phyloP scores from a whole-genome alignment of 2,113 vertebrate species.

The Kryptolebias marmoratus region DNA sequence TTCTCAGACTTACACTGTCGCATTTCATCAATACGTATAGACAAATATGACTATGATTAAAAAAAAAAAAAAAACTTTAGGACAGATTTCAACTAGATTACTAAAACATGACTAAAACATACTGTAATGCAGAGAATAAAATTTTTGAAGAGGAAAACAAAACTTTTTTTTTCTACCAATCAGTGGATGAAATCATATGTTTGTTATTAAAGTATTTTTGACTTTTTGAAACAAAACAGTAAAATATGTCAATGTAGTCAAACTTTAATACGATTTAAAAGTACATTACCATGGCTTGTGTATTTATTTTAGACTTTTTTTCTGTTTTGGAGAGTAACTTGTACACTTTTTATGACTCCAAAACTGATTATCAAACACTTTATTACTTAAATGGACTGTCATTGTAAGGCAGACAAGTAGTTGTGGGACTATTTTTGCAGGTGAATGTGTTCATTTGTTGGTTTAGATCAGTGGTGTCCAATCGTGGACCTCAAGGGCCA shows the following conservation, averaged over 20 bases:
- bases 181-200: neutral
- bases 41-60: neutral
- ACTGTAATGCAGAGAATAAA: no score
- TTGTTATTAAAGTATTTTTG: neutral
- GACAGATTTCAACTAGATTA: no score
- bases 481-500: no score
- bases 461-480: no score
- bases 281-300: neutral
- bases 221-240: no score
- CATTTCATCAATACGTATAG: neutral
- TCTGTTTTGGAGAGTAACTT: neutral
- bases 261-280: no score
- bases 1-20: conserved; percentile 7
- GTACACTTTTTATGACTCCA: neutral
- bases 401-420: no score
- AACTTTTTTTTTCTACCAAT: neutral
- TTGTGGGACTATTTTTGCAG: no score
- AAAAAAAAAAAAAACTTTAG: neutral
- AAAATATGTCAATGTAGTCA: no score
- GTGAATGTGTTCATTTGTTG: no score
- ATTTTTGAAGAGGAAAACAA: neutral
- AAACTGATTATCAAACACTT: neutral
- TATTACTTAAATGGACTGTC: neutral
- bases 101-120: no score
- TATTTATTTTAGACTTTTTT: neutral